A percentile compares a stretch with the other conserved stretches of the same genome.
Evolutionary conservation across 2,888 invertebrate genomes (phyloP).

Genomic region (Mongoloraphidia duomilia): DNA sequence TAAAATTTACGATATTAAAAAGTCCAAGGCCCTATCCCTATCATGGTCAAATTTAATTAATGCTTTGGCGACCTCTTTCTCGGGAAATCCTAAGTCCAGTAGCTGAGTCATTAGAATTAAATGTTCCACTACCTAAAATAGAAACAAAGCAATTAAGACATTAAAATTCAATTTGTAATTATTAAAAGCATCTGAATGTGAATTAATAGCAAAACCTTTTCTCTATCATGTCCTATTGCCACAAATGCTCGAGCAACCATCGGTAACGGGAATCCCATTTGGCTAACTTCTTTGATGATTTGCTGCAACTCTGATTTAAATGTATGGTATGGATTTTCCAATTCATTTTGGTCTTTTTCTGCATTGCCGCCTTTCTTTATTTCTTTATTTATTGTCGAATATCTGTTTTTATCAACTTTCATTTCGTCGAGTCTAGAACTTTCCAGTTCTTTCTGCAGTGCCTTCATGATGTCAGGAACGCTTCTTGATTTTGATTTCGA

Average conservation of each 20-base stretch:
- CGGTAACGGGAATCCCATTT: constrained; percentile 78
- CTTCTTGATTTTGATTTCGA: constrained; percentile 27
- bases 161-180: not conserved
- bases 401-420: constrained; percentile 18
- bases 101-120: constrained; percentile 63
- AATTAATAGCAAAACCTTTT: constrained; percentile 45
- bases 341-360: constrained; percentile 14
- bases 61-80: constrained; percentile 57
- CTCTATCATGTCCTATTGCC: constrained; percentile 66
- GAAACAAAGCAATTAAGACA: not conserved
- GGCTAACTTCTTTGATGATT: constrained; percentile 57
- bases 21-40: constrained; percentile 69
- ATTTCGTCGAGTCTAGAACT: constrained; percentile 22
- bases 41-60: constrained; percentile 65
- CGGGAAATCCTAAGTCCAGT: constrained; percentile 70
- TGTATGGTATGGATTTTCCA: constrained; percentile 28
- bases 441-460: constrained; percentile 51
- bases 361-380: not conserved
- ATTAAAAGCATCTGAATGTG: not conserved
- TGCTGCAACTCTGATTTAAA: constrained; percentile 42
- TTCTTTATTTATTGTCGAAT: constrained; percentile 11
- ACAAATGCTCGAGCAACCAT: constrained; percentile 70
- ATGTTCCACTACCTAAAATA: constrained; percentile 63
- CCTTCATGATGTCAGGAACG: constrained; percentile 62
- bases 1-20: not conserved